Evolutionary conservation across 2,888 invertebrate species (phyloP), one percentile per base, ranked within the genome.

Genomic region (Cryptocephalus moraei): DNA sequence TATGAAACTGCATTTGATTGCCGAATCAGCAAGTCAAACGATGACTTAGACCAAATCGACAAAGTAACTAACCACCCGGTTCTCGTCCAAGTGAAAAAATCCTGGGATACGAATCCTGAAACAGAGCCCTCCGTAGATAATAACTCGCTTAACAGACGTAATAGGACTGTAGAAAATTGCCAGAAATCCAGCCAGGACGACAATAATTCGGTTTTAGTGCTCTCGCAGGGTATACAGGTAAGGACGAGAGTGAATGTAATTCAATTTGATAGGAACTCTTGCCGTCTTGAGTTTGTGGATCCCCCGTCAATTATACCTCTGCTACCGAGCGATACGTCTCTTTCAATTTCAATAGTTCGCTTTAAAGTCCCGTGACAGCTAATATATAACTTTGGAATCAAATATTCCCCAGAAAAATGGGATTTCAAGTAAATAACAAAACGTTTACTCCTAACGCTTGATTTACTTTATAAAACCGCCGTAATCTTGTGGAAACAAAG

Each of bases 1-100:
- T 91, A 91, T 69, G 91, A 91, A 72, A 91, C 91, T 47, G 91
- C 91, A 49, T 91, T 91, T 70, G 91, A 91, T 71, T 88, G 88
- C 70, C 87, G 87, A 71, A 82, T 89, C 62, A 83, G 82, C 64
- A 82, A 85, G 55, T 88, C 88, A 8, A 84, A 84, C 67, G 82
- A 82, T 57, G 85, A 89, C 58, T 77, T 89, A 64, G 88, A 89
- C 62, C 83, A 85, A 58, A 81, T 89, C 44, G 88, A 89, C 60
- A 81, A 86, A 50, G 81, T 89, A 51, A 83, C 85, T 56, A 89
- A 88, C 65, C 88, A 88, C 62, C 84, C 87, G 10, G 81, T 86
- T 44, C 72, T 89, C 45, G 69, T 82, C 47, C 81, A 82, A 66
- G 62, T 74, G 9, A 73, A 70, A 53, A 72, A 67, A 55, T 67